Base-by-base conservation (phyloP, 2,113 vertebrate genomes). In the Micromys minutus region DNA sequence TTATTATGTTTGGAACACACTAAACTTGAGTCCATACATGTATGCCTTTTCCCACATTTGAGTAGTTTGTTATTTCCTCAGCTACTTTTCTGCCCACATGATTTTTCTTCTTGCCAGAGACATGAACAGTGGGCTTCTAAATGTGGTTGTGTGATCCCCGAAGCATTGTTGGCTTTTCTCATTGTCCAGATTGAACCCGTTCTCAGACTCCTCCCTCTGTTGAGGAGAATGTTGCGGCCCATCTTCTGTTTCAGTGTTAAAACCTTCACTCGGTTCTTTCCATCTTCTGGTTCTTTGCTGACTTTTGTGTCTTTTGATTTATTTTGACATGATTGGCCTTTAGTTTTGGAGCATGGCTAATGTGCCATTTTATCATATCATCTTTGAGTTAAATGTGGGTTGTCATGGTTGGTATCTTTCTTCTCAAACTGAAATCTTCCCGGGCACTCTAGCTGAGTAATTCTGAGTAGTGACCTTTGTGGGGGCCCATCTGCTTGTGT, bases 381-480 rank as follows among this genome's bases (percentile, higher is more conserved):
- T 79, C 67, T 69, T 65, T 91, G 50, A 47, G 42, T 63, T 67
- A 63, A 85, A 52, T 80, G 6, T 92, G 3, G 83, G 29, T 83
- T 79, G 59, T 75, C 31, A 1, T 36, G 6, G 74, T 85, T 55
- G 50, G 89, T 85, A 42, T 79, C 52, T 95, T 91, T 83, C 76
- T 86, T 93, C 81, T 52, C 57, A 45, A 89, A 47, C 67, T 93
- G 42, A 79, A 55, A 74, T 89, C 83, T 87, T 92, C 69, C 67
- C n/a, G 39, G 42, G n/a, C 71, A 50, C 69, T 67, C 39, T 45
- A n/a, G 50, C 77, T 91, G 55, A 86, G 31, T 42, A 76, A 63
- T 55, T 95, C 80, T 34, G 45, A 36, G 77, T 59, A 31, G 34
- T n/a, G 10, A 34, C 17, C 77, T 50, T 9, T 36, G 76, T 29